A percentile compares a stretch with the other conserved stretches of the same genome.
These are phyloP conservation scores for Brachypteracias leptosomus DNA, from an alignment of 2,113 vertebrate species.

Conservation along the genomic window DNA sequence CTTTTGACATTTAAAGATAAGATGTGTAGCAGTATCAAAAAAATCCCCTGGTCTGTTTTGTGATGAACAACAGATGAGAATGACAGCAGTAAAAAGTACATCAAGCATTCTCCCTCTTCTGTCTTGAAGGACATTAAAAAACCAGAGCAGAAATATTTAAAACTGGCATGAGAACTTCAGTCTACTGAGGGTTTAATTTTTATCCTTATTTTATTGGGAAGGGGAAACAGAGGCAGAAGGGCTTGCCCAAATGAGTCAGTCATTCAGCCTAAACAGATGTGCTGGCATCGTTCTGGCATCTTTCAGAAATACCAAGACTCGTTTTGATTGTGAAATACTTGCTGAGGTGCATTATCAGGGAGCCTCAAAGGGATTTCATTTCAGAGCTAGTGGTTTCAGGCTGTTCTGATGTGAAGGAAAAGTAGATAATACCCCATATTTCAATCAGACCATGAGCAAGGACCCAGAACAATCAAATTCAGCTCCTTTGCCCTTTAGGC, in stretches of 20 bases:
- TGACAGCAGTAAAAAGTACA: background rate
- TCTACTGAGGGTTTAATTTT: constrained; percentile 35
- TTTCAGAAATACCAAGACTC: constrained; percentile 18
- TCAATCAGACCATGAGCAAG: background rate
- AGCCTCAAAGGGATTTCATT: background rate
- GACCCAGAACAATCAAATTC: background rate
- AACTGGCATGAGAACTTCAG: background rate
- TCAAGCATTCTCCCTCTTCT: background rate
- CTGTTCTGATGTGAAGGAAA: background rate
- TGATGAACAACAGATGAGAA: constrained; percentile 45
- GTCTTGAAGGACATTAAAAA: background rate
- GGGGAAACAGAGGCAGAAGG: constrained; percentile 29
- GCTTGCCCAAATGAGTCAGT: constrained; percentile 9
- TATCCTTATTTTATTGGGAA: constrained; percentile 44
- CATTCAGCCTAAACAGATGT: constrained; percentile 29
- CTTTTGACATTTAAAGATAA: background rate
- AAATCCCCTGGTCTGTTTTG: background rate
- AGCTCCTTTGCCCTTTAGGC: background rate
- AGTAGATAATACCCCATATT: background rate
- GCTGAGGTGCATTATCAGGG: constrained; percentile 19
- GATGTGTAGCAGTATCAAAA: background rate
- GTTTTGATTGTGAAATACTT: constrained; percentile 35
- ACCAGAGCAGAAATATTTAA: background rate
- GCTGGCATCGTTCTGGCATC: constrained; percentile 6
- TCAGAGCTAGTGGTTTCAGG: background rate